Conservation (phyloP, 2,888 invertebrate species). For the Drosophila helvetica region DNA sequence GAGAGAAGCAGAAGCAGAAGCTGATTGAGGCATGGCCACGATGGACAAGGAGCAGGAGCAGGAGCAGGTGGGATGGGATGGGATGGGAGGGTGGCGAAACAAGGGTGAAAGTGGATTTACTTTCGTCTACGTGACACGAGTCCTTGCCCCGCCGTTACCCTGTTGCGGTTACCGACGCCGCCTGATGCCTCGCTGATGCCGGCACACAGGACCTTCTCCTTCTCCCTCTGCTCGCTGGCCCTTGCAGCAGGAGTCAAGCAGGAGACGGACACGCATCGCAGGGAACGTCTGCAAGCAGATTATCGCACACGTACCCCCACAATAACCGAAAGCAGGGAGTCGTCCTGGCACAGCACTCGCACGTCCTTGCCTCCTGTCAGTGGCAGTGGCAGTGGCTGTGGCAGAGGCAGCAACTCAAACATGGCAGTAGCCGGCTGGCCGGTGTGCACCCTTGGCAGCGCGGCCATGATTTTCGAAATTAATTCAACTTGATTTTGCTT, state of each 20-base stretch:
- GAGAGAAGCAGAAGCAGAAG: neutral
- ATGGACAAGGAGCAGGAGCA: neutral
- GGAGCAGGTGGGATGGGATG: neutral
- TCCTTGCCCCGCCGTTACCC: slow-evolving; percentile 36
- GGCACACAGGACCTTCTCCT: slow-evolving; percentile 34
- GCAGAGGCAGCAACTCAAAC: slow-evolving; percentile 42
- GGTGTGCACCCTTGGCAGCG: slow-evolving; percentile 52
- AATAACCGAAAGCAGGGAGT: neutral
- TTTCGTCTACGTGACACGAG: slow-evolving; percentile 70
- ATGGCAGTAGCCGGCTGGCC: slow-evolving; percentile 35
- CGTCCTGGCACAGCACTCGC: slow-evolving; percentile 8
- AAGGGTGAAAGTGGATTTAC: slow-evolving; percentile 80
- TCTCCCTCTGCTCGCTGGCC: neutral
- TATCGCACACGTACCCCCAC: slow-evolving; percentile 57
- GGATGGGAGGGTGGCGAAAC: slow-evolving; percentile 33
- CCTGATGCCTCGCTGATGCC: slow-evolving; percentile 20
- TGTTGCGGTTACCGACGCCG: slow-evolving; percentile 32
- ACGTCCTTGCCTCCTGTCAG: slow-evolving; percentile 66
- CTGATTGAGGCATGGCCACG: neutral
- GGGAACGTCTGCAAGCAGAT: slow-evolving; percentile 77
- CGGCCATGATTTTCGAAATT: slow-evolving; percentile 81
- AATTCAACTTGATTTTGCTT: slow-evolving; percentile 80
- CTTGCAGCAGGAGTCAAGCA: slow-evolving; percentile 38
- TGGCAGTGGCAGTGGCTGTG: slow-evolving; percentile 54
- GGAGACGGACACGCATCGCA: slow-evolving; percentile 62